A percentile compares a stretch with the other conserved stretches of the same genome.
Conservation (phyloP, 2,888 invertebrate genomes). For the Apomyelois bistriatella region DNA sequence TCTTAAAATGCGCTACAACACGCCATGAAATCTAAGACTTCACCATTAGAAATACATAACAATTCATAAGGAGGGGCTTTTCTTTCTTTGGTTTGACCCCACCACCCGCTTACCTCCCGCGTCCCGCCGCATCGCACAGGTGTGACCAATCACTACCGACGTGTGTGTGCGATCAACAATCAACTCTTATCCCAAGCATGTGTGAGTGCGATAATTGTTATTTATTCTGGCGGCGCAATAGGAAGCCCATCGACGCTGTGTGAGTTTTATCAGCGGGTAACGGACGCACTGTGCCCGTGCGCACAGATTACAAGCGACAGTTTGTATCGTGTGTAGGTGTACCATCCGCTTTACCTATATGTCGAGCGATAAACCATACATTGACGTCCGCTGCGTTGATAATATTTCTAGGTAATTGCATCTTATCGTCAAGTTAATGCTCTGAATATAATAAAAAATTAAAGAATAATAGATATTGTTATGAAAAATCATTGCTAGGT, state of each 20-base stretch:
- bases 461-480: no score
- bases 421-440: not conserved
- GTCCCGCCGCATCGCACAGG: conserved; percentile 42
- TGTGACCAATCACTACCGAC: conserved; percentile 56
- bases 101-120: conserved; percentile 14
- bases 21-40: no score
- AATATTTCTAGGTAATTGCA: not conserved
- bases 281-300: conserved; percentile 62
- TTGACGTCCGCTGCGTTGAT: conserved; percentile 15
- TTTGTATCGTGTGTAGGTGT: conserved; percentile 52
- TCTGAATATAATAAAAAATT: no score
- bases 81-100: not conserved
- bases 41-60: not conserved
- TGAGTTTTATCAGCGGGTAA: conserved; percentile 64
- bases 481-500: no score
- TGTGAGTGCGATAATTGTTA: conserved; percentile 56
- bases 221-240: conserved; percentile 48
- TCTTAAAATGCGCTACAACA: no score
- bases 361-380: conserved; percentile 21
- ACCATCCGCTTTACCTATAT: conserved; percentile 54
- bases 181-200: conserved; percentile 42
- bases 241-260: conserved; percentile 44
- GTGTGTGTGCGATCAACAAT: conserved; percentile 44
- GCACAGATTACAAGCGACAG: conserved; percentile 49
- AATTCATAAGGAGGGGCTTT: not conserved